Evolutionary conservation across 2,888 invertebrate genomes (phyloP), one percentile per base, ranked within the genome.

Genomic region (Pseudoips prasinana): DNA sequence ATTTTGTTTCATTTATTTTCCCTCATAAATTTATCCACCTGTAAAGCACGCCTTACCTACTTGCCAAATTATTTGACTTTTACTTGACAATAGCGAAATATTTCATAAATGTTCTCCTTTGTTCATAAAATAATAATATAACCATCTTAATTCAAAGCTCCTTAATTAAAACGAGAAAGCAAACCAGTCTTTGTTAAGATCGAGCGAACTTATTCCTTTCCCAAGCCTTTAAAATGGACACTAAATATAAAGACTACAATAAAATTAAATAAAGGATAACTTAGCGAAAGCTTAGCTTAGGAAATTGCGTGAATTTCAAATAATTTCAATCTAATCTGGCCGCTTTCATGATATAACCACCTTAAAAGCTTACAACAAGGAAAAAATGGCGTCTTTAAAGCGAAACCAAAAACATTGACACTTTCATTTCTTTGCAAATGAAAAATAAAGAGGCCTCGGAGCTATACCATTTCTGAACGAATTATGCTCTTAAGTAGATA

Each of bases 401-500:
- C 45, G 43, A 59, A 57, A 56, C 53, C 57, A 52, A 55, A 51
- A 44, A 48, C 52, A 52, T 57, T 52, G 57, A 56, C 46, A 52
- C 48, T 46, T 48, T 56, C 41, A 56, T 57, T 56, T 46, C 41
- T 46, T 46, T 29, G 40, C 48, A 56, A 57, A 57, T 52, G 56
- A 57, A 59, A 51, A 56, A 51, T 56, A 60, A 57, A 53, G 53
- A 48, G 45, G 37, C 49, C 29, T 25, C 33, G 39, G 25, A 27
- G n/a, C n/a, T n/a, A 39, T 31, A 46, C 29, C 32, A 32, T 22
- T 30, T 38, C 41, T 36, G 40, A 58, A 60, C 43, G 47, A 57
- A 58, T 57, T 53, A 53, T 57, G 35, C 28, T 53, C 46, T 39
- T 60, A 44, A 57, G 61, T 60, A 53, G 61, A 49, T 57, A 57